Evolutionary conservation across 2,888 invertebrate genomes (phyloP).

Genomic region (Metallyticus violacea): DNA sequence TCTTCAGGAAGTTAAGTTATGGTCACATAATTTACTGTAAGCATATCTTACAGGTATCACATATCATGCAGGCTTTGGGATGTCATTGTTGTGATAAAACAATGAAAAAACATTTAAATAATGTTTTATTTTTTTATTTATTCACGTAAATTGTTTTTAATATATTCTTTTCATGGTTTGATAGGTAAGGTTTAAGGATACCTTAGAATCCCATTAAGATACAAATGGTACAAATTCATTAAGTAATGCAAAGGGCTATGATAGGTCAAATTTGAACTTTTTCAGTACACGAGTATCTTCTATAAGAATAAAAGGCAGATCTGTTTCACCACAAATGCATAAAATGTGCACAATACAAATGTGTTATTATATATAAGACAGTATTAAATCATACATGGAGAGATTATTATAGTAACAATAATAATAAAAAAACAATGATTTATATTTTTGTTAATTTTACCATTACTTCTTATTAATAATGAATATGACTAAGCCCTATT

Average conservation of each 20-base stretch:
- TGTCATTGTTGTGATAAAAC: no score
- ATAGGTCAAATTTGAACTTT: not conserved
- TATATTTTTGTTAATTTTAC: not conserved
- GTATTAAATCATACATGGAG: not conserved
- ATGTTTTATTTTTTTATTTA: not conserved
- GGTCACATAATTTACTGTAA: no score
- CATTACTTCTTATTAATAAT: no score
- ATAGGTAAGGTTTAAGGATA: not conserved
- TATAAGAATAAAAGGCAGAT: not conserved
- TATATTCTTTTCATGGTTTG: not conserved
- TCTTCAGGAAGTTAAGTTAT: no score
- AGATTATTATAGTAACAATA: not conserved
- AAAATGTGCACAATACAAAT: not conserved
- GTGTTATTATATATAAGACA: not conserved
- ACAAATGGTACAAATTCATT: not conserved
- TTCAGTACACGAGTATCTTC: not conserved
- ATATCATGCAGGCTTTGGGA: no score
- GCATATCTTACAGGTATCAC: no score
- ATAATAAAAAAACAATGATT: no score
- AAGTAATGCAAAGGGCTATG: not conserved
- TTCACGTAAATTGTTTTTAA: no score
- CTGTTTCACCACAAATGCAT: not conserved
- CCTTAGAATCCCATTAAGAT: not conserved
- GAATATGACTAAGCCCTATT: not conserved
- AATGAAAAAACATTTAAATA: no score